These are phyloP conservation scores for Fulica atra DNA, from an alignment of 2,113 vertebrate species.

Conservation along the genomic window DNA sequence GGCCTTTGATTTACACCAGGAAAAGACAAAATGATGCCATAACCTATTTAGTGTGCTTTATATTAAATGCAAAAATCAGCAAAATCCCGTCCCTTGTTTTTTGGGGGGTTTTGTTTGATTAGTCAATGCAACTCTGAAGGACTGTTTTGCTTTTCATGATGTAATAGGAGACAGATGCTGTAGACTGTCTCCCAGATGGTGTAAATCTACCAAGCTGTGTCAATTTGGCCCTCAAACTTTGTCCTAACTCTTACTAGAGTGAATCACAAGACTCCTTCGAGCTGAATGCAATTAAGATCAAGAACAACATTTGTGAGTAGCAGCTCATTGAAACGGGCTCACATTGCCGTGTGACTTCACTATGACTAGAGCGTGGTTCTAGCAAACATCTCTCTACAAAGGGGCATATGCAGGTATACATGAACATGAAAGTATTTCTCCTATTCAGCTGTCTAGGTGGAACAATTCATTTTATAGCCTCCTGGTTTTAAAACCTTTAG, in stretches of 20 bases:
- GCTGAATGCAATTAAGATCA: neutral
- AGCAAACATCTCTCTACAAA: neutral
- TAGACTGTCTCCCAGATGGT: neutral
- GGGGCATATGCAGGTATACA: neutral
- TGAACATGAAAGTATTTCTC: neutral
- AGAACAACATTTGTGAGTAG: neutral
- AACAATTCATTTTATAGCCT: neutral
- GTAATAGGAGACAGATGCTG: neutral
- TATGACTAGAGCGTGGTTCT: neutral
- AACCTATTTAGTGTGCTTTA: neutral
- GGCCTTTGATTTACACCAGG: slow-evolving; percentile 14
- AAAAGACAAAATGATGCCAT: slow-evolving; percentile 8
- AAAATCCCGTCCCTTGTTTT: neutral
- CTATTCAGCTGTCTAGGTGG: neutral
- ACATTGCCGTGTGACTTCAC: neutral
- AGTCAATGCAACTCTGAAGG: neutral
- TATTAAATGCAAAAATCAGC: neutral
- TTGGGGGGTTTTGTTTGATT: neutral
- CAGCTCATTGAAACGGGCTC: neutral
- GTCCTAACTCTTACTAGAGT: neutral
- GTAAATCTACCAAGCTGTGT: neutral
- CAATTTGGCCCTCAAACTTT: neutral
- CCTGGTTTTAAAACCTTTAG: neutral
- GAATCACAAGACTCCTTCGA: neutral
- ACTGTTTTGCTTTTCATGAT: neutral